Evolutionary conservation across 2,888 invertebrate species (phyloP).

Genomic region (Argynnis bischoffii): DNA sequence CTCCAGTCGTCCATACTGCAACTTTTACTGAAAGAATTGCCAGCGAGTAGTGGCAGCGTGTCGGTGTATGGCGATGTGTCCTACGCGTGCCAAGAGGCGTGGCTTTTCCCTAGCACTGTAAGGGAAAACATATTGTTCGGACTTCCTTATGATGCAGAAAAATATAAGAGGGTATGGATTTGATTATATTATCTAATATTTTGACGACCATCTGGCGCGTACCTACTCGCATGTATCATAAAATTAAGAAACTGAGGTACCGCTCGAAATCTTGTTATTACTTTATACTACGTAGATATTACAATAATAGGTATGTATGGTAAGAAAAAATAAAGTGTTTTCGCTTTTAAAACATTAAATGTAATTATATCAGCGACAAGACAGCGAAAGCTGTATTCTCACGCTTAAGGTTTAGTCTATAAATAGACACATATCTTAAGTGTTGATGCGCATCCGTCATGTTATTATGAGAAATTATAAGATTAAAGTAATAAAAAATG

Average conservation of each 20-base stretch:
- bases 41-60: constrained; percentile 83
- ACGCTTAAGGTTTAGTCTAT: constrained; percentile 10
- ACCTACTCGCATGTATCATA: neutral
- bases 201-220: constrained; percentile 8
- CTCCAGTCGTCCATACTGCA: constrained; percentile 84
- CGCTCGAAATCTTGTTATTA: neutral
- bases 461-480: too few species aligned
- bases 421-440: constrained; percentile 14
- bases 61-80: constrained; percentile 84
- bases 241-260: neutral
- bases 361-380: constrained; percentile 14
- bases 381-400: constrained; percentile 7
- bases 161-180: constrained; percentile 76
- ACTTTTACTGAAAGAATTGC: constrained; percentile 88
- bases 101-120: constrained; percentile 90
- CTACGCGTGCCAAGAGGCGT: constrained; percentile 93
- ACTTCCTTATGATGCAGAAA: constrained; percentile 81
- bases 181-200: constrained; percentile 19
- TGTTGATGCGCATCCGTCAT: constrained; percentile 1
- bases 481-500: too few species aligned
- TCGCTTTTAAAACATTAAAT: constrained; percentile 19
- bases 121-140: constrained; percentile 95
- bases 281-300: neutral
- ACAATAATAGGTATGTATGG: constrained; percentile 10
- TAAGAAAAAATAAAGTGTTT: neutral